Conservation (phyloP, 2,888 invertebrate species). For the Odontomyia ornata region DNA sequence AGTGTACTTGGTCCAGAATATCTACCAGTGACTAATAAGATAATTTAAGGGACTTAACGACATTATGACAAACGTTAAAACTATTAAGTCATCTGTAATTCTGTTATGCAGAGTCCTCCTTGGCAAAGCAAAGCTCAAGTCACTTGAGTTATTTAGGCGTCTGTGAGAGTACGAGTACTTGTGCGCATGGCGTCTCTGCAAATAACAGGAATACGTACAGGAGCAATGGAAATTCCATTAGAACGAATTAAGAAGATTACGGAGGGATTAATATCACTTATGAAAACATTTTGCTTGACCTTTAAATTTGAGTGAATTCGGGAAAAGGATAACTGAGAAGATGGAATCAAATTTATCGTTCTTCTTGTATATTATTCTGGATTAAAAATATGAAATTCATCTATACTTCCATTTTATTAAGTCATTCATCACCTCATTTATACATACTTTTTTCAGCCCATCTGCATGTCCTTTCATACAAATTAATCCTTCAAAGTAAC, state of each 20-base stretch:
- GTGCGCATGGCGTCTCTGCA: conserved; percentile 26
- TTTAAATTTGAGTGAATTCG: too few species aligned
- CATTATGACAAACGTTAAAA: conserved; percentile 56
- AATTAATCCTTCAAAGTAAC: too few species aligned
- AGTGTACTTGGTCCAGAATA: conserved; percentile 11
- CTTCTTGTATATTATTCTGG: too few species aligned
- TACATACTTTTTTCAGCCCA: too few species aligned
- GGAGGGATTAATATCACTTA: conserved; percentile 1
- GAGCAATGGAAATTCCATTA: conserved; percentile 45
- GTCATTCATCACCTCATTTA: too few species aligned
- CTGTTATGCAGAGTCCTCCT: conserved; percentile 13
- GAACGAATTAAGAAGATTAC: conserved; percentile 49
- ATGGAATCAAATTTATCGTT: too few species aligned
- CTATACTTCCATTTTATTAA: too few species aligned
- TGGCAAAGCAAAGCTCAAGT: background rate
- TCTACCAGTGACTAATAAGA: conserved; percentile 57
- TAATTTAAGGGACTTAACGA: conserved; percentile 59
- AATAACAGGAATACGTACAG: background rate
- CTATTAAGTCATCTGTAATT: conserved; percentile 51
- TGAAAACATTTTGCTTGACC: too few species aligned
- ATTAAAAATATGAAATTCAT: too few species aligned
- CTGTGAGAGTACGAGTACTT: background rate
- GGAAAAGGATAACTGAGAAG: background rate
- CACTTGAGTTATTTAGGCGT: background rate
- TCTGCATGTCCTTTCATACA: too few species aligned